Percentiles rank a stretch among this genome's conserved stretches.
phyloP scores from a whole-genome alignment of 2,888 invertebrate genomes.

The Aspidiotus destructor region DNA sequence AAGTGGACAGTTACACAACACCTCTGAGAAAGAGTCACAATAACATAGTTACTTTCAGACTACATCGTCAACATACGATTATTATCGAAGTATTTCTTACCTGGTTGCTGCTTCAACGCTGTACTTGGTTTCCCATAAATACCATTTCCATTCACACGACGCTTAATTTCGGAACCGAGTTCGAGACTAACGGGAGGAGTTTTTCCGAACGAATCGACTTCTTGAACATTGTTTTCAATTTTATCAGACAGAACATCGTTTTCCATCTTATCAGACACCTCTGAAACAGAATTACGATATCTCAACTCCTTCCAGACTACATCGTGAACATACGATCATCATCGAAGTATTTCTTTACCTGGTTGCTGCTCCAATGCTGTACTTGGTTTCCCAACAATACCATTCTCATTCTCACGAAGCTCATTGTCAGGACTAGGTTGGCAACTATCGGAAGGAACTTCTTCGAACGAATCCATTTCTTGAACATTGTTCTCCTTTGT shows the following conservation, averaged over 20 bases:
- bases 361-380: not conserved
- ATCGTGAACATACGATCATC: not conserved
- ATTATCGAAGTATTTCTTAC: not conserved
- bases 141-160: no score
- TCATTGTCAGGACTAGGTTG: no score
- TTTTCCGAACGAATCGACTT: no score
- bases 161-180: no score
- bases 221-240: no score
- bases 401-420: no score
- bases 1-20: constrained; percentile 49
- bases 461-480: no score
- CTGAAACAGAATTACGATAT: constrained; percentile 40
- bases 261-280: constrained; percentile 38
- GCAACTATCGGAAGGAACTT: no score
- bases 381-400: not conserved
- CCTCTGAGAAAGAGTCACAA: constrained; percentile 41
- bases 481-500: no score
- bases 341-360: not conserved
- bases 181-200: no score
- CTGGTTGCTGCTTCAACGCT: not conserved
- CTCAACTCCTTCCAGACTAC: not conserved
- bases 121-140: not conserved
- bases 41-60: not conserved
- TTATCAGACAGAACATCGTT: constrained; percentile 36
- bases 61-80: not conserved